A percentile compares a stretch with the other conserved stretches of the same genome.
These are phyloP conservation scores for Anticlea derivata DNA, from an alignment of 2,888 invertebrate species.

Conservation along the genomic window DNA sequence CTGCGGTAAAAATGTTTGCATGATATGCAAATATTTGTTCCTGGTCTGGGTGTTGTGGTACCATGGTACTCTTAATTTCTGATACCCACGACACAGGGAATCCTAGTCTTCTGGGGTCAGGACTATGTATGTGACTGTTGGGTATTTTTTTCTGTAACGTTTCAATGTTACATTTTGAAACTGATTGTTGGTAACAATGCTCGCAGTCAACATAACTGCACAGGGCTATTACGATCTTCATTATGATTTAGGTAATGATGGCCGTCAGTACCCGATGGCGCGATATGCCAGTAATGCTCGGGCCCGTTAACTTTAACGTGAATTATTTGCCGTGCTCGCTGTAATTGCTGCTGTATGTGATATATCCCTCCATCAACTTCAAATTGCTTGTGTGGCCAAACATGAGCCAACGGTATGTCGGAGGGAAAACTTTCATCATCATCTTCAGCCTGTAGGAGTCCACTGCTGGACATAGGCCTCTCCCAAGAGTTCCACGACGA, in stretches of 20 bases:
- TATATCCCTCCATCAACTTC: constrained; percentile 11
- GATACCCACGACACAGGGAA: too few relatives aligned
- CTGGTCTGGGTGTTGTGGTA: too few relatives aligned
- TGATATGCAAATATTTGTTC: too few relatives aligned
- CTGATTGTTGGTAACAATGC: not conserved
- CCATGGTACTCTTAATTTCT: too few relatives aligned
- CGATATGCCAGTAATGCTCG: constrained; percentile 35
- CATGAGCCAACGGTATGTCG: constrained; percentile 3
- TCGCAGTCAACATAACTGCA: constrained; percentile 15
- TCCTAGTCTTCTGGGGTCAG: too few relatives aligned
- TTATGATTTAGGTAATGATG: constrained; percentile 54
- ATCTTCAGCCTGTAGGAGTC: too few relatives aligned
- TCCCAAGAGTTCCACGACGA: too few relatives aligned
- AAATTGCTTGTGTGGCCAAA: constrained; percentile 7
- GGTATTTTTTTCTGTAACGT: too few relatives aligned
- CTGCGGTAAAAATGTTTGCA: too few relatives aligned
- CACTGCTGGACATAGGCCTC: too few relatives aligned
- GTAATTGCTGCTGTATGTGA: constrained; percentile 19
- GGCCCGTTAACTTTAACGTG: constrained; percentile 42
- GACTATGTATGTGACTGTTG: too few relatives aligned
- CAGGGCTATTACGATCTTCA: constrained; percentile 51
- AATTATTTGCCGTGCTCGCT: constrained; percentile 33
- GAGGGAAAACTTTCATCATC: too few relatives aligned
- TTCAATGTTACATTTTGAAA: not conserved
- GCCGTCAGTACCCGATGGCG: constrained; percentile 11